Base-by-base conservation (phyloP, 1,140 invertebrate species). In the Chironomus striatipennis region DNA sequence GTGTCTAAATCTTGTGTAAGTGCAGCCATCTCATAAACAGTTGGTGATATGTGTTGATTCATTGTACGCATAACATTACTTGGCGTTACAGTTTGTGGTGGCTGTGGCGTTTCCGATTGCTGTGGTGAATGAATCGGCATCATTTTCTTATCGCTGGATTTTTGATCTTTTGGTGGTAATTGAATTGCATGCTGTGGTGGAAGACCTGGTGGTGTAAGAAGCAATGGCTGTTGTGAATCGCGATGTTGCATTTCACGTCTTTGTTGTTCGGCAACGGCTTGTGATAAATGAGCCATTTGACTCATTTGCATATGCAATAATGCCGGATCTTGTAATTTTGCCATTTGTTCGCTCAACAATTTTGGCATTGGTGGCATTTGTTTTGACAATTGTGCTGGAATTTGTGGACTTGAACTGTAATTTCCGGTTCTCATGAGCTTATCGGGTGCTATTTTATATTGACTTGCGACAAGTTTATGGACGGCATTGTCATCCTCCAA, bases 401-500 rank as follows among this genome's bases (percentile, higher is more conserved):
- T 90, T 75, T 89, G 88, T 83, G 91, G 90, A 84, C 88, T 89
- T 84, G 90, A 92, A 79, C 93, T 92, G 84, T 95, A 96, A 82
- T 93, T 94, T 79, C 94, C 93, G 75, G 94, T 97, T 80, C 94
- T 87, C 95, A 97, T 96, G 18, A 97, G 85, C 81, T 97, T 96
- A 83, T 98, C 96, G 7, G 96, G 95, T 2, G 95, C 95, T 64
- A 98, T 98, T 86, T 97, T 98, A 84, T 98, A 98, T 84, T 98
- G 97, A 74, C 93, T 96, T 73, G 96, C 96, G 3, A 98, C 96
- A 75, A 98, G 83, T 81, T 97, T 97, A 81, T 97, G 95, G 2
- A 98, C 95, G 3, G 97, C 96, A 79, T 98, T 97, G 76, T 98
- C 94, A 81, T 98, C 95, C 82, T 98, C 95, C 72, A 98, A 85